Base-by-base conservation (phyloP, 1,140 invertebrate genomes). In the Drosophila yakuba region DNA sequence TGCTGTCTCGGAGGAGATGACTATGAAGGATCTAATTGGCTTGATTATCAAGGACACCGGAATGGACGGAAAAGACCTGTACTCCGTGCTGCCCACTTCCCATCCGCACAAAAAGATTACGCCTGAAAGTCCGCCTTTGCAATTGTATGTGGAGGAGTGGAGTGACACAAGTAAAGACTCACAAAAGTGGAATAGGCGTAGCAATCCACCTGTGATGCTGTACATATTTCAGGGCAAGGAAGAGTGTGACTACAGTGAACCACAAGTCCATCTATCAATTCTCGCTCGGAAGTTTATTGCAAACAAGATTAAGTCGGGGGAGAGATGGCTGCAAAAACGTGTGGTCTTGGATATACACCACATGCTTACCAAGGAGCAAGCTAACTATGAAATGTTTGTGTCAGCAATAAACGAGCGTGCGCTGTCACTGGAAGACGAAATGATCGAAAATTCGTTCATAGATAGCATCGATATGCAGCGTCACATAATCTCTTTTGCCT, bases 1-100 rank as follows among this genome's bases (percentile, higher is more conserved):
- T 91, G 93, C 94, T 80, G 93, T 95, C 41, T 92, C 94, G 74
- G 92, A 93, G 4, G 79, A 92, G n/a, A 94, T 93, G 64, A 74
- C 62, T 11, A 61, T 72, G 64, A 0, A 23, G 0, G 11, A 73
- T 7, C 54, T 91, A 10, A n/a, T 7, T 0, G 2, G 0, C 0
- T 6, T 51, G 1, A 78, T 92, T 44, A 4, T 38, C 0, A 12
- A 12, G 2, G 61, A 88, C 39, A 79, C 85, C 1, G 17, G 20
- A 2, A 82, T 89, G 12, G 12, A 38, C 0, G 23, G 1, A 2
- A 10, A 48, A 0, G 20, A 58, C 0, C 20, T 88, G 10, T 74
- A 61, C 12, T 56, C 63, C 3, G 59, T 84, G 14, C 48, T 86
- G 3, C 88, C 91, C 3, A 62, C 77, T 6, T 79, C 61, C 11